Evolutionary conservation across 1,140 invertebrate species (phyloP), one percentile per base, ranked within the genome.

Genomic region (Eupeodes corollae): DNA sequence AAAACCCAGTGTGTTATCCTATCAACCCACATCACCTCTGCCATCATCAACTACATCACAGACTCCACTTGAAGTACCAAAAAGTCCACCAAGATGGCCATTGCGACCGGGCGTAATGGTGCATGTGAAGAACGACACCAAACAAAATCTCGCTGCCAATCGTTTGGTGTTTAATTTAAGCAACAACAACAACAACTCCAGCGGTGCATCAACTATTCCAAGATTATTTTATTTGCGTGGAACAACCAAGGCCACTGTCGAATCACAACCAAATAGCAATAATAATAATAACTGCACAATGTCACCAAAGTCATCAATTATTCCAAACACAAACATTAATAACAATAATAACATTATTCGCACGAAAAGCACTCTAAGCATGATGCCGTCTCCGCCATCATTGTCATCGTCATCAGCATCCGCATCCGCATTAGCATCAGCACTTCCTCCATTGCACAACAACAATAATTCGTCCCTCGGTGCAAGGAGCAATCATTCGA

Each of bases 41-140:
- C 32, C 50, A 16, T 14, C 45, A 41, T 10, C 37, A 47, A 42
- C 46, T 30, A 39, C 42, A 39, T 18, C 48, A 47, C n/a, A 47
- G 37, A 49, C 35, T 38, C 26, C 19, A 30, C 26, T 35, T 21
- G 26, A 56, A 42, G 46, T 54, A 44, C 59, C 71, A 31, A 82
- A 77, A 53, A 82, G 78, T 67, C 82, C 80, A 13, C 80, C 75
- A 52, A 86, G 87, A 57, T 92, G 88, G 88, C 88, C 89, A 21
- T 70, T 91, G 47, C 84, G 87, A 59, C 88, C 88, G 2, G 89
- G 88, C 26, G 87, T 91, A 38, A 74, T 91, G 56, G 83, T 90
- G 39, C 88, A 91, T 69, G 83, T 90, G 33, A 89, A 88, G 53
- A 61, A 55, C 44, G 61, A 68, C 44, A 68, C 65, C 38, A 68